Percentiles rank a stretch among this genome's conserved stretches.
Conservation (phyloP, 2,888 invertebrate genomes). For the Agrochola lychnidis region DNA sequence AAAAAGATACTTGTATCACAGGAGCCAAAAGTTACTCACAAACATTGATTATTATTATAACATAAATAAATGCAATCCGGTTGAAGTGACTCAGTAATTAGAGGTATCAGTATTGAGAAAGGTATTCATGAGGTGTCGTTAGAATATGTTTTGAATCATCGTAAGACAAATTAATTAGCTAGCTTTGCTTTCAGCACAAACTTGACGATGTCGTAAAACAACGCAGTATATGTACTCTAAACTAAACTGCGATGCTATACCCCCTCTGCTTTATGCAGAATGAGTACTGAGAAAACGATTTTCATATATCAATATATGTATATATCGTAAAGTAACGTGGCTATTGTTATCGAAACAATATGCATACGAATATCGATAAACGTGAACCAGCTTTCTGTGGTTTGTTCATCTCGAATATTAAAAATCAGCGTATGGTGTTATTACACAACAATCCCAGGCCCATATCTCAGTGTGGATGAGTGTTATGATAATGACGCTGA, state of each 20-base stretch:
- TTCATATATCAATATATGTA: constrained; percentile 26
- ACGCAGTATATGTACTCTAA: background rate
- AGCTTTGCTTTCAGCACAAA: no score
- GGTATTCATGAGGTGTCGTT: no score
- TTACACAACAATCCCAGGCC: background rate
- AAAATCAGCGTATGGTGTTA: constrained; percentile 1
- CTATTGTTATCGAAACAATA: constrained; percentile 8
- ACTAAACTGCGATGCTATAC: background rate
- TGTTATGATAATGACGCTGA: background rate
- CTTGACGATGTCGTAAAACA: background rate
- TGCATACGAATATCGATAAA: constrained; percentile 29
- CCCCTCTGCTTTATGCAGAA: background rate
- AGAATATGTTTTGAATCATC: no score
- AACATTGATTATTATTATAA: no score
- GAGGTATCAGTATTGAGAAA: no score
- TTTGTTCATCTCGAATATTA: constrained; percentile 21
- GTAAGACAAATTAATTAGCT: no score
- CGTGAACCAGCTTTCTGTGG: constrained; percentile 19
- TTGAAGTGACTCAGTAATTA: no score
- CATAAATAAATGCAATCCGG: no score
- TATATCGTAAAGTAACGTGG: background rate
- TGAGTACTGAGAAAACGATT: background rate
- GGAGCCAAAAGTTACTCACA: no score
- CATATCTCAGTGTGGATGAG: background rate
- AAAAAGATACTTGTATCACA: no score